Base-by-base conservation (phyloP, 2,113 vertebrate genomes). In the Machaerirhynchus nigripectus region DNA sequence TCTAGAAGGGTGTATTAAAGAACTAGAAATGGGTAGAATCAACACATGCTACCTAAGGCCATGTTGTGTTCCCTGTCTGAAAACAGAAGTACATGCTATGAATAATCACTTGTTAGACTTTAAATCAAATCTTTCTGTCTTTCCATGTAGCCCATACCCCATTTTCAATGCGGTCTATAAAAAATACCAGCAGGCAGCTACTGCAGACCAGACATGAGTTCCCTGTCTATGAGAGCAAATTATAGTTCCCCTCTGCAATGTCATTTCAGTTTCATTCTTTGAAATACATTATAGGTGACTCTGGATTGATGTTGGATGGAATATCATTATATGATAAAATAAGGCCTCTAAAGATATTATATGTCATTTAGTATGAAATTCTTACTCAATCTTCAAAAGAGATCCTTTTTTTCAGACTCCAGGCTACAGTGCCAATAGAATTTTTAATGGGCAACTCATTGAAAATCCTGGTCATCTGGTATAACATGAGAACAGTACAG, bases 271-370 rank as follows among this genome's bases (percentile, higher is more conserved):
- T 94, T 88, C 52, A 50, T 82, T 88, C 79, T 90, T 57, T 95
- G 64, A 96, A 96, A 94, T 87, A 89, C 22, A 26, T 83, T 93
- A 37, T 8, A 87, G 87, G 74, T 71, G 50, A 63, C 55, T 78
- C 39, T 52, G 80, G 94, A 94, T 89, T 95, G 71, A 91, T 87
- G 46, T 75, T 65, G 35, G 92, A 76, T 88, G 83, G 53, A 94
- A 89, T 93, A 95, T 91, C 71, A 90, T 95, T 89, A 74, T 70
- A 79, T 55, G 92, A 57, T 84, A 96, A 95, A 93, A 90, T 91
- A 93, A 90, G 77, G 47, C 44, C 59, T 88, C 35, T 85, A 74
- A 91, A 91, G 73, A 88, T 90, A 96, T 84, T 93, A 71, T 90
- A 68, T 57, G 82, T 63, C 84, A 85, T 92, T 93, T 75, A 92